Evolutionary conservation across 2,797 vertebrate genomes (phyloP).

Genomic region (Falco biarmicus): DNA sequence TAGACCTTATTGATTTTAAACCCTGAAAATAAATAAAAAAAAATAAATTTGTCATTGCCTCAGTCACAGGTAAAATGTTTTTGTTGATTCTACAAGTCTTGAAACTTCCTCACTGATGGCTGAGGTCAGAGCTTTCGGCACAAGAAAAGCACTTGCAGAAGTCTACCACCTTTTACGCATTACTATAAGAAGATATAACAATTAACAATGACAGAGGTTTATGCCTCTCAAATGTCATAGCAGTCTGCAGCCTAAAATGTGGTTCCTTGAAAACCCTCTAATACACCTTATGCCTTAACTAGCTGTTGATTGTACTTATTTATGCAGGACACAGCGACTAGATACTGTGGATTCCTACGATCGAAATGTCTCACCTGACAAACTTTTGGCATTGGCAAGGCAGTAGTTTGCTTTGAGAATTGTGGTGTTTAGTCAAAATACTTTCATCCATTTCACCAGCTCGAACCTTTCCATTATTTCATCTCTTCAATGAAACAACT

Average conservation of each 20-base stretch:
- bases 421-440: not conserved
- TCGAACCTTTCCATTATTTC: not conserved
- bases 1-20: constrained; percentile 2
- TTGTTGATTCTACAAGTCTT: not conserved
- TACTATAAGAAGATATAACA: not conserved
- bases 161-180: not conserved
- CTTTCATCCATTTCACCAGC: not conserved
- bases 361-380: not conserved
- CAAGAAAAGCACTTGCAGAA: not conserved
- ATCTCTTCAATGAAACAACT: not conserved
- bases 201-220: not conserved
- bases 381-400: not conserved
- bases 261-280: not conserved
- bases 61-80: not conserved
- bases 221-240: not conserved
- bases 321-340: not conserved
- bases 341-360: not conserved
- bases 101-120: not conserved
- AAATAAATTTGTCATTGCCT: not conserved
- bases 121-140: not conserved
- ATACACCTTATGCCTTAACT: not conserved
- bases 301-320: not conserved
- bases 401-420: not conserved
- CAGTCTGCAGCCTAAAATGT: not conserved
- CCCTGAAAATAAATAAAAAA: not conserved